Evolutionary conservation across 2,113 vertebrate genomes (phyloP).

Genomic region (Dipodomys spectabilis): DNA sequence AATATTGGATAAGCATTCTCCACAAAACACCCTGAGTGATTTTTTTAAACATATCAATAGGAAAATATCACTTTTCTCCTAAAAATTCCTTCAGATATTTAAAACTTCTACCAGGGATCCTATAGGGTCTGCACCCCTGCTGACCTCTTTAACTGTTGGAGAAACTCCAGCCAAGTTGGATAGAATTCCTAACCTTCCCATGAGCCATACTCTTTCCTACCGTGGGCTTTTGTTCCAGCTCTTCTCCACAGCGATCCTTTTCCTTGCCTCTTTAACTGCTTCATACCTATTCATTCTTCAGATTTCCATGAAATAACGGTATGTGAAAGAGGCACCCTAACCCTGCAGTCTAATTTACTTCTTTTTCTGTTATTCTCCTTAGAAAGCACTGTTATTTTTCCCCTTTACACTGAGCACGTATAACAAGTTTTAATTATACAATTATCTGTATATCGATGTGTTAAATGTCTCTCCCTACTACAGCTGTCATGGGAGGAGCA

Average conservation of each 20-base stretch:
- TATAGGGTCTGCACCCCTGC: background rate
- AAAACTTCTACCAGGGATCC: background rate
- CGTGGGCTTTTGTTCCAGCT: background rate
- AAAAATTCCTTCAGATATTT: background rate
- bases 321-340: background rate
- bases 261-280: background rate
- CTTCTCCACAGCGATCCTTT: accelerated
- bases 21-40: background rate
- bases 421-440: constrained; percentile 44
- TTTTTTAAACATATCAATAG: background rate
- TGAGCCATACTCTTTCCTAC: background rate
- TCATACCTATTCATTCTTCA: background rate
- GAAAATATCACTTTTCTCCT: background rate
- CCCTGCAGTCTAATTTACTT: background rate
- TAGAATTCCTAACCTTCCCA: background rate
- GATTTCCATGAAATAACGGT: background rate
- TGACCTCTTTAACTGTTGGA: background rate
- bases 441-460: background rate
- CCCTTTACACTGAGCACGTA: constrained; percentile 40
- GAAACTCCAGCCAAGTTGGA: background rate
- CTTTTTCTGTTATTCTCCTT: background rate
- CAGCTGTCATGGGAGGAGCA: background rate
- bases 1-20: background rate
- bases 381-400: constrained; percentile 9
- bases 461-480: background rate